Conservation (phyloP, 2,888 invertebrate genomes). For the Hyles lineata region DNA sequence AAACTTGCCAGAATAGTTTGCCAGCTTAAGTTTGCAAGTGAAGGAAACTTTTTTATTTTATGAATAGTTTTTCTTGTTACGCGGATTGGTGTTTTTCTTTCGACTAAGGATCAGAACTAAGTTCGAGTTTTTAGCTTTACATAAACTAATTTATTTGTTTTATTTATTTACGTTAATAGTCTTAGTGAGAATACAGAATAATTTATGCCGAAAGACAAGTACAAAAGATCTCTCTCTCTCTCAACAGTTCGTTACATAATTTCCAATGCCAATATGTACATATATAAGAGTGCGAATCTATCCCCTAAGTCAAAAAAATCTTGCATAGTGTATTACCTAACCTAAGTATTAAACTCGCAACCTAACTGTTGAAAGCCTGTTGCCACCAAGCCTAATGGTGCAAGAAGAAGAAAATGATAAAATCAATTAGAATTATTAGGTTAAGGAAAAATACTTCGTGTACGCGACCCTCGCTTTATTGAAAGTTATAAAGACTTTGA, state of each 20-base stretch:
- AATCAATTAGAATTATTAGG: constrained; percentile 1
- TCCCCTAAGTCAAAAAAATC: too few relatives aligned
- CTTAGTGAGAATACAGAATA: not conserved
- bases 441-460: not conserved
- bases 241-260: too few relatives aligned
- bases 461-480: not conserved
- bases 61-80: not conserved
- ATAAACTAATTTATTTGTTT: not conserved
- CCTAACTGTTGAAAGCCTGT: too few relatives aligned
- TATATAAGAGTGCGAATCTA: too few relatives aligned
- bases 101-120: not conserved
- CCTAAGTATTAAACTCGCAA: too few relatives aligned
- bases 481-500: constrained; percentile 18
- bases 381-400: too few relatives aligned
- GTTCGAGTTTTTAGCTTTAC: not conserved
- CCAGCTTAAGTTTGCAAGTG: not conserved
- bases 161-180: not conserved
- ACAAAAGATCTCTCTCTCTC: too few relatives aligned
- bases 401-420: not conserved
- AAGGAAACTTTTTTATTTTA: not conserved
- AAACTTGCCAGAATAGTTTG: constrained; percentile 18
- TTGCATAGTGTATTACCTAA: too few relatives aligned
- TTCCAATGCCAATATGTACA: too few relatives aligned
- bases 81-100: constrained; percentile 3
- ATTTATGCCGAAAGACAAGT: too few relatives aligned